Conservation (phyloP, 2,888 invertebrate species). For the Mythimna vitellina region DNA sequence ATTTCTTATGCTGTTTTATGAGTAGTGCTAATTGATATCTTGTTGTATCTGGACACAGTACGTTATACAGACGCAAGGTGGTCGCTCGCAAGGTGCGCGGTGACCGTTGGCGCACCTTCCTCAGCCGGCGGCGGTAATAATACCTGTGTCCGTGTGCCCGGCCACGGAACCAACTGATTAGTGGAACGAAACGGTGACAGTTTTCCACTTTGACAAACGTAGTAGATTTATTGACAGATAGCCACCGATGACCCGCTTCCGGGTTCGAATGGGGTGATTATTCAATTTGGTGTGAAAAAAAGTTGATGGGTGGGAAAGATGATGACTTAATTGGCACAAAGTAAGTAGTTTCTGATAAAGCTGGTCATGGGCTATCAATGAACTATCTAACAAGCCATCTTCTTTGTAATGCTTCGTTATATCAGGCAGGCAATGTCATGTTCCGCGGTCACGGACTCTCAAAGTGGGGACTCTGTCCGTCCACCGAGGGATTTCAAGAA, state of each 20-base stretch:
- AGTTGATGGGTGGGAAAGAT: conserved; percentile 4
- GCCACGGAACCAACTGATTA: conserved; percentile 86
- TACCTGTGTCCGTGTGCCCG: conserved; percentile 66
- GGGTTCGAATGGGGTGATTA: conserved; percentile 43
- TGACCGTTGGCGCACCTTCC: conserved; percentile 86
- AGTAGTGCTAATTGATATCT: conserved; percentile 80
- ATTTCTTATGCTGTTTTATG: conserved; percentile 57
- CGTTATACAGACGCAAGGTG: conserved; percentile 86
- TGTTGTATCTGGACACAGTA: conserved; percentile 80
- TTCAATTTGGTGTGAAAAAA: conserved; percentile 49
- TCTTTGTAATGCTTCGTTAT: background rate
- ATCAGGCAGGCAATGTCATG: background rate
- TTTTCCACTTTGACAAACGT: conserved; percentile 62
- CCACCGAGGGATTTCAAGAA: too few relatives aligned
- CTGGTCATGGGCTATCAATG: background rate
- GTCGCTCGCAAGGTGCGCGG: conserved; percentile 84
- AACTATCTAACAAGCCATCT: background rate
- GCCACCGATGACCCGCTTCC: conserved; percentile 53
- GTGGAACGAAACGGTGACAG: conserved; percentile 74
- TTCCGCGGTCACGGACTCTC: too few relatives aligned
- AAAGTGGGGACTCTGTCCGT: too few relatives aligned
- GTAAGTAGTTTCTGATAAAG: background rate
- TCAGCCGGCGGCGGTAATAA: conserved; percentile 73
- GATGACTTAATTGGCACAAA: conserved; percentile 37
- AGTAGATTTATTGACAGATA: conserved; percentile 60